Evolutionary conservation across 2,113 vertebrate species (phyloP), one percentile per base, ranked within the genome.

Genomic region (Caretta caretta): DNA sequence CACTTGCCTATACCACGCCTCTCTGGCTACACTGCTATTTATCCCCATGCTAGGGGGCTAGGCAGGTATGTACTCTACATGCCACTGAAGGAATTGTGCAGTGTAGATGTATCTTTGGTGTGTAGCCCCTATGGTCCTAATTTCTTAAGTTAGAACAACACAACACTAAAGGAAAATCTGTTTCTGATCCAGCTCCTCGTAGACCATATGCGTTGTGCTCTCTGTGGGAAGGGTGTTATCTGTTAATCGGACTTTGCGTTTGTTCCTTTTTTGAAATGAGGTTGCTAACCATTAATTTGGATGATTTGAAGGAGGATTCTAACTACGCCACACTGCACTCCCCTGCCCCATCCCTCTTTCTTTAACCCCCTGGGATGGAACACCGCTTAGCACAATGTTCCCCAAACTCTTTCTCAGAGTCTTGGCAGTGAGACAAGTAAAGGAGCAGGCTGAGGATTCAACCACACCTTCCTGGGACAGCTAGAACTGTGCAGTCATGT

Each of bases 361-460:
- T 54, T 93, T 96, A 83, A 95, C 89, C 89, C 95, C 87, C 81
- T 93, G 94, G 90, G 89, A 97, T 95, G 50, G 1, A 1, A 88
- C 53, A 35, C 57, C 96, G 90, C 95, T 93, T 93, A 93, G 93
- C 93, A 95, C 57, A 87, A 53, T 95, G 96, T 97, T 97, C 96
- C 93, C 89, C 93, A 96, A 97, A 87, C 87, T 94, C 94, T 96
- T 90, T 57, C 83, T 96, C 96, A 96, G 91, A 96, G 83, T 79
- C 96, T 95, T 97, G 97, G 97, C 97, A 96, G 72, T 31, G 81
- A 86, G 92, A 97, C 96, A 97, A 96, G 96, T 90, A 96, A 90
- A 96, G 1, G 7, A 95, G 56, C 87, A 97, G 97, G 57, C 93
- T 90, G 86, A 97, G 94, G 81, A 90, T 94, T 94, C 95, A 97